Conservation (phyloP, 1,140 invertebrate genomes). For the Drosophila pandora region DNA sequence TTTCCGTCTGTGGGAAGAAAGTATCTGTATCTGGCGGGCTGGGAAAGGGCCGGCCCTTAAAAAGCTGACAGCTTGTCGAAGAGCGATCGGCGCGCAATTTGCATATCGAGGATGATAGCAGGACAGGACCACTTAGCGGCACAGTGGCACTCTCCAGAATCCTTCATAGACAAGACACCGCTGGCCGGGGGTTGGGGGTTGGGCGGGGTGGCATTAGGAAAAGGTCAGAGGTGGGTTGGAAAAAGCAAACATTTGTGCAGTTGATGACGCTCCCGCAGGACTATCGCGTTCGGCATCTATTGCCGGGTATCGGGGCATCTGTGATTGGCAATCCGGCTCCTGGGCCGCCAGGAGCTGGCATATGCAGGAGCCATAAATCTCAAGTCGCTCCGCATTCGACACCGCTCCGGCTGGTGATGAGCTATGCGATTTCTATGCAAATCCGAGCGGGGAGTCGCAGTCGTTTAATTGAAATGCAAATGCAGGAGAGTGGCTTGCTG, state of each 20-base stretch:
- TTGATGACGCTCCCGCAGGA: slow-evolving; percentile 69
- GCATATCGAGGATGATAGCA: slow-evolving; percentile 31
- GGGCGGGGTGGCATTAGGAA: slow-evolving; percentile 51
- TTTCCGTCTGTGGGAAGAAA: slow-evolving; percentile 45
- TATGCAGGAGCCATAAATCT: slow-evolving; percentile 54
- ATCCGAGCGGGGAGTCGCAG: slow-evolving; percentile 23
- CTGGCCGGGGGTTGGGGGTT: slow-evolving; percentile 5
- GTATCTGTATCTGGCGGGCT: neutral
- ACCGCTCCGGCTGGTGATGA: slow-evolving; percentile 68
- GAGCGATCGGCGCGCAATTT: slow-evolving; percentile 22
- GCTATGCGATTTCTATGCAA: slow-evolving; percentile 81
- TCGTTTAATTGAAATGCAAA: slow-evolving; percentile 74
- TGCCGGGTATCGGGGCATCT: slow-evolving; percentile 26
- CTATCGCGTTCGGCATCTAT: slow-evolving; percentile 11
- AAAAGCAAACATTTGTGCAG: slow-evolving; percentile 71
- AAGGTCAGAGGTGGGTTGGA: slow-evolving; percentile 61
- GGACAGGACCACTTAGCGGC: slow-evolving; percentile 23
- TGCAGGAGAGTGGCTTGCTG: slow-evolving; percentile 29
- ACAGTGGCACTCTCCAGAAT: neutral
- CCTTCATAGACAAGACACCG: no score
- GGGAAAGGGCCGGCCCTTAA: neutral
- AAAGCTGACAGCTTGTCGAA: slow-evolving; percentile 42
- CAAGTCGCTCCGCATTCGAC: slow-evolving; percentile 44
- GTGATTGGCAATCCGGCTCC: slow-evolving; percentile 59
- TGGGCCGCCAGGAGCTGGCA: slow-evolving; percentile 28